Base-by-base conservation (phyloP, 2,888 invertebrate species). In the Oegoconia quadripuncta region DNA sequence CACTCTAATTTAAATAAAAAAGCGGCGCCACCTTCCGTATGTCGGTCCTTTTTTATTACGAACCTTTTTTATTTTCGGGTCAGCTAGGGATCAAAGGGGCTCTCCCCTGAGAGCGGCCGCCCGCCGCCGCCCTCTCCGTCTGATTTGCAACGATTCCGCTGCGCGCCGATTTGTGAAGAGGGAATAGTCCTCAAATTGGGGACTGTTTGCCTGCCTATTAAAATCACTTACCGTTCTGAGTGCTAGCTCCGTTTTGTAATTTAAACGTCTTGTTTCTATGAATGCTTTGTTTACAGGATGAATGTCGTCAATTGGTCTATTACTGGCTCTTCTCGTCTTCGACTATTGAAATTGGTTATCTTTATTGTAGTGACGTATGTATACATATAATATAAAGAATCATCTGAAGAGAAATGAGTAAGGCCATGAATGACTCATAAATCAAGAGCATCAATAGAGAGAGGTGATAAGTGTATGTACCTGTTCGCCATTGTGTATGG, bases 1-100 rank as follows among this genome's bases (percentile, higher is more conserved):
- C 83, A 84, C 84, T 87, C 86, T 83, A 87, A 86, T 87, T 87
- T 87, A 87, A 87, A 87, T 86, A 87, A 86, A 87, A 87, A 87
- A 86, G 83, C 83, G 81, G 79, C 86, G 82, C 83, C 83, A 86
- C 86, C 84, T 84, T 86, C 83, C 86, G 86, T 87, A 86, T 86
- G 86, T 86, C 82, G 83, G 83, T 77, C 79, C 81, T 79, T 84
- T 79, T 87, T 84, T 84, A 84, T 84, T 86, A 83, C 75, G 82
- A 78, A 80, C 86, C 84, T 86, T 87, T 86, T 87, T 87, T 86
- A 86, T 84, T 86, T 82, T 84, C 80, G 87, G 87, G 87, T 87
- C 87, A 86, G 84, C 84, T 74, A 66, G 82, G 83, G 87, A 86
- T 87, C 87, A 87, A 87, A 87, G 80, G 81, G 79, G 77, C 77